These are phyloP conservation scores for Artemia sp. DNA, from an alignment of 2,888 invertebrate species.

Conservation along the genomic window DNA sequence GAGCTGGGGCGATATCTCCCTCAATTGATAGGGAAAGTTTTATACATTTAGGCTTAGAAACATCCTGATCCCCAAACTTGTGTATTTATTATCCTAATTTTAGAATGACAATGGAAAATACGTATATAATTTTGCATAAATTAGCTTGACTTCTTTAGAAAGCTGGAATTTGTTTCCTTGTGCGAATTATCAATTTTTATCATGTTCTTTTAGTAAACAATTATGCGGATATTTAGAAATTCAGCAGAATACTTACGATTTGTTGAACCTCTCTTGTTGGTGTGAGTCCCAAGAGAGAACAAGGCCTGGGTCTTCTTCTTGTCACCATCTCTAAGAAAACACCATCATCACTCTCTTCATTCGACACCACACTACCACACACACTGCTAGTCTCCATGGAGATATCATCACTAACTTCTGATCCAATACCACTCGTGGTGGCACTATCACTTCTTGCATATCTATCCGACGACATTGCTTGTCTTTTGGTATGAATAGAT, in stretches of 20 bases:
- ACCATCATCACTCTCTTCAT: background rate
- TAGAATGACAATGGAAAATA: too few relatives aligned
- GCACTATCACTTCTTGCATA: constrained; percentile 28
- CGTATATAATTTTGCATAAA: too few relatives aligned
- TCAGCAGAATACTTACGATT: background rate
- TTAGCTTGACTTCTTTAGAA: too few relatives aligned
- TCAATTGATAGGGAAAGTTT: too few relatives aligned
- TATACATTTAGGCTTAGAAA: too few relatives aligned
- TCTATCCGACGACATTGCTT: constrained; percentile 1
- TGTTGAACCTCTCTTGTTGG: constrained; percentile 12
- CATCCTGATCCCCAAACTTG: too few relatives aligned
- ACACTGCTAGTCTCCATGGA: constrained; percentile 10
- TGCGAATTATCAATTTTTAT: too few relatives aligned
- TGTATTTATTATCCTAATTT: too few relatives aligned
- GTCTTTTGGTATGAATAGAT: constrained; percentile 21
- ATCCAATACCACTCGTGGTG: constrained; percentile 29
- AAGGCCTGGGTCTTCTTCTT: constrained; percentile 13
- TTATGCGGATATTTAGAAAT: too few relatives aligned
- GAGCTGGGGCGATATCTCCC: too few relatives aligned
- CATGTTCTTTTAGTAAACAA: too few relatives aligned
- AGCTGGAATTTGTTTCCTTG: too few relatives aligned
- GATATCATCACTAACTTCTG: constrained; percentile 28
- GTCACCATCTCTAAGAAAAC: constrained; percentile 3
- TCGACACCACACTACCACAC: constrained; percentile 1
- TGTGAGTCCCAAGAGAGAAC: background rate